phyloP scores from a whole-genome alignment of 2,888 invertebrate genomes.

The Daptonema setosum region DNA sequence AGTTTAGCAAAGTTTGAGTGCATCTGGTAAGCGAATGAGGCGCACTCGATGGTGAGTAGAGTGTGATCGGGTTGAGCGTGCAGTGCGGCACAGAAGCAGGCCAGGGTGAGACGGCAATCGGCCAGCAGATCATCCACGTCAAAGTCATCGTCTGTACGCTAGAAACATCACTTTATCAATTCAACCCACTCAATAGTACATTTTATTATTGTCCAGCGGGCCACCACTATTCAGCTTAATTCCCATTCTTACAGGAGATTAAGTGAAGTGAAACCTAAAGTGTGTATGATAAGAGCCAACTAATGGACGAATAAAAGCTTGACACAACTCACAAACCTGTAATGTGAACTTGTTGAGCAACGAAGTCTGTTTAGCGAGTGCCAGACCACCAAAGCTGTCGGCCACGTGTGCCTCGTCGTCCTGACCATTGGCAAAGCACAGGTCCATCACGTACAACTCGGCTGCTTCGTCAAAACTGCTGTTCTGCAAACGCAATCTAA shows the following conservation, averaged over 20 bases:
- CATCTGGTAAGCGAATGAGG: conserved; percentile 64
- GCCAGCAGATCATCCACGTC: neutral
- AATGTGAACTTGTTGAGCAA: neutral
- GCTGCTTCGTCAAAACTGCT: neutral
- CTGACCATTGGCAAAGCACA: conserved; percentile 48
- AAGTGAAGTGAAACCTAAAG: no score
- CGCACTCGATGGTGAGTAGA: conserved; percentile 70
- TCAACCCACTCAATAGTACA: no score
- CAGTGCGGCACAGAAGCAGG: conserved; percentile 58
- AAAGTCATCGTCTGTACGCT: no score
- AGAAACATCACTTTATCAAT: no score
- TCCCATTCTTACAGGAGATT: no score
- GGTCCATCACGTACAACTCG: conserved; percentile 52
- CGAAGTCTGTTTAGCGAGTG: conserved; percentile 37
- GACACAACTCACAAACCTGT: neutral
- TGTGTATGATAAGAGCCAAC: no score
- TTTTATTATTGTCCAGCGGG: no score
- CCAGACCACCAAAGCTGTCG: conserved; percentile 79
- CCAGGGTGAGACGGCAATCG: conserved; percentile 39
- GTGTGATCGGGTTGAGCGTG: conserved; percentile 47
- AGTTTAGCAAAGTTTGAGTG: conserved; percentile 42
- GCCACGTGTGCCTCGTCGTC: conserved; percentile 39
- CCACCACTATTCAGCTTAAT: no score
- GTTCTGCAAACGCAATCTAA: neutral
- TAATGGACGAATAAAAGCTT: no score